Percentiles rank a stretch among this genome's conserved stretches.
phyloP scores from a whole-genome alignment of 2,797 vertebrate species.

The Brotula barbata region DNA sequence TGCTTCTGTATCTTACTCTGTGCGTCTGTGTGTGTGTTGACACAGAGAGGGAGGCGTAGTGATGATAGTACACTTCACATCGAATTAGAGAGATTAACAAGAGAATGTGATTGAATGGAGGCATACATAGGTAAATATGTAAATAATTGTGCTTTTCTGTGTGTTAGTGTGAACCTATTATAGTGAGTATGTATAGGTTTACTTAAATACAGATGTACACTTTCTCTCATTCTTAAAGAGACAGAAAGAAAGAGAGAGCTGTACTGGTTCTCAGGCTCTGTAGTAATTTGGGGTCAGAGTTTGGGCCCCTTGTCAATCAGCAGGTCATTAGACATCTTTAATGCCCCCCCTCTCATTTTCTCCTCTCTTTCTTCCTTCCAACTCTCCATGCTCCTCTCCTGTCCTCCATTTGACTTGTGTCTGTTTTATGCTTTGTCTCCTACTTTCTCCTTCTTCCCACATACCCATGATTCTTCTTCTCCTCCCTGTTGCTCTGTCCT shows the following conservation, averaged over 20 bases:
- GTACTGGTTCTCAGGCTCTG: constrained; percentile 77
- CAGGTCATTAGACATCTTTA: constrained; percentile 81
- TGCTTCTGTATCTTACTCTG: constrained; percentile 61
- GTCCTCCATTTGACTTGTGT: constrained; percentile 19
- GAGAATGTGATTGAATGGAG: not conserved
- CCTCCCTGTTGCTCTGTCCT: constrained; percentile 18
- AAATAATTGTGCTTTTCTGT: not conserved
- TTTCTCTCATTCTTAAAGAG: too few relatives aligned
- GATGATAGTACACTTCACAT: not conserved
- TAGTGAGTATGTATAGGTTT: too few relatives aligned
- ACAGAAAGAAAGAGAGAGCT: too few relatives aligned
- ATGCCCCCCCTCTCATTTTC: constrained; percentile 53
- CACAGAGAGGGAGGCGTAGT: not conserved
- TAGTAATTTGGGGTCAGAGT: constrained; percentile 79
- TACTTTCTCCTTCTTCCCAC: constrained; percentile 14
- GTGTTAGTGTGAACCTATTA: not conserved
- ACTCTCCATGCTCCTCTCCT: not conserved
- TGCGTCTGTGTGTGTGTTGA: constrained; percentile 16
- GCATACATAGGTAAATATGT: not conserved
- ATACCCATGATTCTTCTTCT: constrained; percentile 18
- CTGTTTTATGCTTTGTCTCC: constrained; percentile 19
- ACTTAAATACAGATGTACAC: too few relatives aligned
- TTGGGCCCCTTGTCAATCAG: constrained; percentile 80
- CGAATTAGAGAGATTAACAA: not conserved
- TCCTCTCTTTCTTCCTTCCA: constrained; percentile 24